Base-by-base conservation (phyloP, 2,113 vertebrate genomes). In the Acanthisitta chloris region DNA sequence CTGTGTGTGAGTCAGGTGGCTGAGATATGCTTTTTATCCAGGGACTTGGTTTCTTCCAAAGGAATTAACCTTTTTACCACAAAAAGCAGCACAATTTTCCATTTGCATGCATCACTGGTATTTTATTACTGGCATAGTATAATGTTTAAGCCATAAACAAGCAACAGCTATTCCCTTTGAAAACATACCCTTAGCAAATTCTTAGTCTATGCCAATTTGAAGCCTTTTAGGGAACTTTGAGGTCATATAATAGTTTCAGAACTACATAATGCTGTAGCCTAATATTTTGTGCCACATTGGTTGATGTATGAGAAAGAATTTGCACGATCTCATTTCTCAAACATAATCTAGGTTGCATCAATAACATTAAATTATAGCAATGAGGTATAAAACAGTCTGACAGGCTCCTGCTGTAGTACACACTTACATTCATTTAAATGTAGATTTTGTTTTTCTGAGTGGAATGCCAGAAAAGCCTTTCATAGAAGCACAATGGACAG, bases 61-160 rank as follows among this genome's bases (percentile, higher is more conserved):
- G 97, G 95, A 98, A 99, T 99, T 97, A 98, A 98, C 98, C 95
- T 98, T 98, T 98, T 97, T 97, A 96, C 93, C 90, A 94, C 86
- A 96, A 93, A 94, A 95, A 94, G 91, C 81, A 91, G 83, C 71
- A 77, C 3, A 6, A 89, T 94, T 97, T 94, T 92, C 65, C 92
- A 91, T 96, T 95, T 97, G 92, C 94, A 96, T 96, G 89, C 94
- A 96, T 96, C 93, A 87, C 80, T 96, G 92, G 90, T 86, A 86
- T 94, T 94, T 97, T 97, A 97, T 94, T 93, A 94, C 95, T 82
- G 85, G 82, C 92, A 78, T 11, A 89, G 91, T 94, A 67, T 87
- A 82, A 96, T 74, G 87, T 91, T 96, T 96, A 95, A 94, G 87
- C 94, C 83, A 96, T 94, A 97, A 96, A 97, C 88, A 96, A 93